Evolutionary conservation across 2,797 vertebrate species (phyloP).

Genomic region (Harpagifer antarcticus): DNA sequence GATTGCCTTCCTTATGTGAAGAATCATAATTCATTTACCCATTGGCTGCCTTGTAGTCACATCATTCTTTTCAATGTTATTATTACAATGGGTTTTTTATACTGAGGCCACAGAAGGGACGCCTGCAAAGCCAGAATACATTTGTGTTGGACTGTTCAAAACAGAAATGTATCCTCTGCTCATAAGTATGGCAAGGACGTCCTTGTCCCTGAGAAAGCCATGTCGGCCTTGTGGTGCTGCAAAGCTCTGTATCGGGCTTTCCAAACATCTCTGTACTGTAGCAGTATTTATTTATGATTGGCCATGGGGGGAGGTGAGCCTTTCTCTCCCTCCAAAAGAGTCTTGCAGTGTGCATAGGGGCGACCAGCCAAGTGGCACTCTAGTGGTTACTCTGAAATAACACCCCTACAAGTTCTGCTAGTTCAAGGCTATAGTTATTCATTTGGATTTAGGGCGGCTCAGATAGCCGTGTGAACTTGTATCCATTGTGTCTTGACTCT

Average conservation of each 20-base stretch:
- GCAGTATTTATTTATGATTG: conserved; percentile 83
- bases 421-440: conserved; percentile 55
- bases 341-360: conserved; percentile 64
- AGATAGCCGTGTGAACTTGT: conserved; percentile 35
- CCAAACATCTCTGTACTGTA: conserved; percentile 82
- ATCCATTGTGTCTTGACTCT: conserved; percentile 34
- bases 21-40: conserved; percentile 21
- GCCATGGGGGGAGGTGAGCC: conserved; percentile 68
- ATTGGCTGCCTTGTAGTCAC: neutral
- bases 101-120: conserved; percentile 18
- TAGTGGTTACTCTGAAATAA: conserved; percentile 69
- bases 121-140: conserved; percentile 20
- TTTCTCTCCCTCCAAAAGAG: conserved; percentile 68
- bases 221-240: conserved; percentile 69
- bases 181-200: conserved; percentile 76
- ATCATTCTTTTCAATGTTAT: conserved; percentile 29
- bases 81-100: neutral
- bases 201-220: conserved; percentile 74
- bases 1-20: conserved; percentile 13
- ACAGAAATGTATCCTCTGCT: conserved; percentile 63
- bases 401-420: conserved; percentile 65
- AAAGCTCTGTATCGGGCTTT: conserved; percentile 72
- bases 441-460: conserved; percentile 46
- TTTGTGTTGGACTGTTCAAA: conserved; percentile 49
- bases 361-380: conserved; percentile 73